These are phyloP conservation scores for Acrocephalus kingi DNA, from an alignment of 2,113 vertebrate species.

Conservation along the genomic window DNA sequence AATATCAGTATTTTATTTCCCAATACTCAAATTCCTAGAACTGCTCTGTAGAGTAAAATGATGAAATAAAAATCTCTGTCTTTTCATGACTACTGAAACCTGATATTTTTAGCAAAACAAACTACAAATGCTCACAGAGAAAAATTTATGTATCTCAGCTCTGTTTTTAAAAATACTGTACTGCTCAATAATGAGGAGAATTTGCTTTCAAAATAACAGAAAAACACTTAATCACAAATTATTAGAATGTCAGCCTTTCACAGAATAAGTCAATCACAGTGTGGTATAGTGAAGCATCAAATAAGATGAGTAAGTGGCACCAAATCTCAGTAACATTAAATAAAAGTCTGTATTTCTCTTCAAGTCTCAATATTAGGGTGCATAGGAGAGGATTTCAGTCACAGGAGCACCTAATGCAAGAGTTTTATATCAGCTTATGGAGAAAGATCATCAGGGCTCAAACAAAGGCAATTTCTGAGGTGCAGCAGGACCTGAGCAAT, in stretches of 20 bases:
- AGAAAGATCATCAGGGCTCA: constrained; percentile 15
- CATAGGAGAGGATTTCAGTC: not conserved
- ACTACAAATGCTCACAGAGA: not conserved
- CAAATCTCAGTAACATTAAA: constrained; percentile 12
- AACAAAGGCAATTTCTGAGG: constrained; percentile 14
- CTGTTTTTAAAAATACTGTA: not conserved
- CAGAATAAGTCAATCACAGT: not conserved
- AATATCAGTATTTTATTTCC: not conserved
- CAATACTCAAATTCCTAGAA: not conserved
- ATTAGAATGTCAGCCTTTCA: not conserved
- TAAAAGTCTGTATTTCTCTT: constrained; percentile 12
- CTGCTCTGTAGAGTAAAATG: not conserved
- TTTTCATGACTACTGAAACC: not conserved
- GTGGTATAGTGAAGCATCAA: not conserved
- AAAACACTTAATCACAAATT: not conserved
- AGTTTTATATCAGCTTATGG: not conserved
- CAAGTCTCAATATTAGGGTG: constrained; percentile 19
- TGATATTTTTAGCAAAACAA: not conserved
- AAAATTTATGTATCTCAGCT: not conserved
- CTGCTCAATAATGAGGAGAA: not conserved
- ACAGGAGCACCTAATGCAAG: constrained; percentile 18
- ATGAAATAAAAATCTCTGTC: not conserved
- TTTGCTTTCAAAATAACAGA: constrained; percentile 19
- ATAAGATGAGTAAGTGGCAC: constrained; percentile 12
- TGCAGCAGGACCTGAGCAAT: constrained; percentile 17